Base-by-base conservation (phyloP, 64 coral and sea anemone genomes). In the Hydrozoanthus tunicans region DNA sequence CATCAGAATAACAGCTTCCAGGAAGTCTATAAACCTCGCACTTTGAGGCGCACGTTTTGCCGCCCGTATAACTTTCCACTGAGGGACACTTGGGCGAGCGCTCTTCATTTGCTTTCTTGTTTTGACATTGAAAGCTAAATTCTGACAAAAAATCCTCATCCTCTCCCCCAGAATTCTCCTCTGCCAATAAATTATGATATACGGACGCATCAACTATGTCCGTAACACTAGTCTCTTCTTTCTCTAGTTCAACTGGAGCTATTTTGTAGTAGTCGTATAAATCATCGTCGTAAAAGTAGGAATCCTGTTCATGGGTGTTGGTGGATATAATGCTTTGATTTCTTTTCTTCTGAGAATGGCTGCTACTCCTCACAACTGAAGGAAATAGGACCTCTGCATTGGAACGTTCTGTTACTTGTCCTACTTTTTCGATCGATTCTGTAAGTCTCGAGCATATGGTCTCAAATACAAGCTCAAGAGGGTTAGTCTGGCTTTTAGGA, bases 11-110 rank as follows among this genome's bases (percentile, higher is more conserved):
- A 12, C 51, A 85, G n/a, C 9, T 56, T 14, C 61, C 55, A 23
- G 82, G 82, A 69, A 85, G 82, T 57, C 82, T 85, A 10, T 70
- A 85, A 3, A 85, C 82, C 56, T 85, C 64, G 52, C 82, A 85
- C 62, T 24, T 70, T 55, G 82, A 25, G 6, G 82, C 82, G 70
- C 51, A 85, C 17, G 82, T 85, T 68, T 64, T 63, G 8, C 32
- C 79, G 79, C 7, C 27, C 17, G 59, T 10, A 25, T 26, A 15
- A 11, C 24, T 10, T 81, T 11, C 14, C 4, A 20, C 4, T 85
- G 8, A 67, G 53, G 81, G 51, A 9, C 32, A 84, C 6, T 7
- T 14, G 25, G 82, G 3, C 26, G 9, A 12, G 9, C 1, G 5
- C 26, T 85, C 14, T 56, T 69, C 7, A 10, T 57, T 23, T 64